Evolutionary conservation across 2,888 invertebrate genomes (phyloP).

Genomic region (Rosalia funebris): DNA sequence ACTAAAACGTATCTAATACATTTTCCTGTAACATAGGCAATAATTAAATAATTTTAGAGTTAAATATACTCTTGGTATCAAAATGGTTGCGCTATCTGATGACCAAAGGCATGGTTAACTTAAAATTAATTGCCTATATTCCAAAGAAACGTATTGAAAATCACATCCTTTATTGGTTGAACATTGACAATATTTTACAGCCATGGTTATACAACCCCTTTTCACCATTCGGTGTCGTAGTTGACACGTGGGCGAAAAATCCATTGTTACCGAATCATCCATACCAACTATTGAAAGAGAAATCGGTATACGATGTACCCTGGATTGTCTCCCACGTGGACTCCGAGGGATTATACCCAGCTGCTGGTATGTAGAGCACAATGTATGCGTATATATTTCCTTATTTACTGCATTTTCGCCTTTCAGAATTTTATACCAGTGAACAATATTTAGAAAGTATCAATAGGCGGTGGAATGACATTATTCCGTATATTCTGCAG

Average conservation of each 20-base stretch:
- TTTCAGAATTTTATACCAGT: conserved; percentile 23
- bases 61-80: too few relatives aligned
- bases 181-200: conserved; percentile 54
- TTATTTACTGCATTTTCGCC: background rate
- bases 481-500: conserved; percentile 60
- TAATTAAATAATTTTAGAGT: too few relatives aligned
- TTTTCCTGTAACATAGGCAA: too few relatives aligned
- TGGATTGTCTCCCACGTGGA: conserved; percentile 75
- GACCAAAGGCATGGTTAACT: too few relatives aligned
- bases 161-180: background rate
- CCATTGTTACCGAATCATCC: conserved; percentile 77
- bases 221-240: conserved; percentile 78
- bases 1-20: too few relatives aligned
- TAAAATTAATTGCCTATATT: too few relatives aligned
- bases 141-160: too few relatives aligned
- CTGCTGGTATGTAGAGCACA: conserved; percentile 65
- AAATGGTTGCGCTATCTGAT: too few relatives aligned
- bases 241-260: conserved; percentile 69
- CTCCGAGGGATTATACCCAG: conserved; percentile 80
- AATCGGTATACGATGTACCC: conserved; percentile 72
- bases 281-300: conserved; percentile 69
- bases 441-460: conserved; percentile 50
- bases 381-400: background rate
- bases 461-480: conserved; percentile 56
- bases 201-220: conserved; percentile 74